Conservation (phyloP, 1,140 invertebrate species). For the Lepidurus apus region DNA sequence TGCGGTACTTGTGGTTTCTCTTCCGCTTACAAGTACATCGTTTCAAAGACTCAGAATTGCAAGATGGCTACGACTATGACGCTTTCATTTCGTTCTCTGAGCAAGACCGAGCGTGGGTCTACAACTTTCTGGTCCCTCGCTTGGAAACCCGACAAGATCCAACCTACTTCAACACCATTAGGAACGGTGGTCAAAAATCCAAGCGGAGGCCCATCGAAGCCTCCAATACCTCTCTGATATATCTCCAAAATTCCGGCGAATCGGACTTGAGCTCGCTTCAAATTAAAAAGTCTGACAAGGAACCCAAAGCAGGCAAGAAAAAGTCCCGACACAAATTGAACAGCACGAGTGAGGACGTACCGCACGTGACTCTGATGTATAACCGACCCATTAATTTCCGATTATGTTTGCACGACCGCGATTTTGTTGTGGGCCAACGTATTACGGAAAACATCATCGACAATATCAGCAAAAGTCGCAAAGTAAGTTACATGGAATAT, state of each 20-base stretch:
- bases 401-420: conserved; percentile 34
- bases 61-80: conserved; percentile 30
- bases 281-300: neutral
- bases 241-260: neutral
- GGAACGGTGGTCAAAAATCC: neutral
- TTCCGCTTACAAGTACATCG: neutral
- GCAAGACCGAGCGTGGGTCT: conserved; percentile 35
- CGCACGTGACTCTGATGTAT: neutral
- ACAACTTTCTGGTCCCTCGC: conserved; percentile 31
- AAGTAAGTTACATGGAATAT: conserved; percentile 22
- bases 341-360: neutral
- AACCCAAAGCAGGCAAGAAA: neutral
- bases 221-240: neutral
- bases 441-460: conserved; percentile 35
- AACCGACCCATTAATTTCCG: conserved; percentile 22
- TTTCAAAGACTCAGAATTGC: conserved; percentile 2
- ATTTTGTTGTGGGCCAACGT: conserved; percentile 32
- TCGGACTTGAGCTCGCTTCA: neutral
- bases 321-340: neutral
- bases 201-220: neutral
- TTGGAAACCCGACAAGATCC: conserved; percentile 26
- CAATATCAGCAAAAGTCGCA: conserved; percentile 31
- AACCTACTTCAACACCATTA: neutral
- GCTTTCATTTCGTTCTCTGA: conserved; percentile 34
- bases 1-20: conserved; percentile 16